A percentile compares a stretch with the other conserved stretches of the same genome.
Conservation (phyloP, 2,113 vertebrate species). For the Onychorhynchus coronatus region DNA sequence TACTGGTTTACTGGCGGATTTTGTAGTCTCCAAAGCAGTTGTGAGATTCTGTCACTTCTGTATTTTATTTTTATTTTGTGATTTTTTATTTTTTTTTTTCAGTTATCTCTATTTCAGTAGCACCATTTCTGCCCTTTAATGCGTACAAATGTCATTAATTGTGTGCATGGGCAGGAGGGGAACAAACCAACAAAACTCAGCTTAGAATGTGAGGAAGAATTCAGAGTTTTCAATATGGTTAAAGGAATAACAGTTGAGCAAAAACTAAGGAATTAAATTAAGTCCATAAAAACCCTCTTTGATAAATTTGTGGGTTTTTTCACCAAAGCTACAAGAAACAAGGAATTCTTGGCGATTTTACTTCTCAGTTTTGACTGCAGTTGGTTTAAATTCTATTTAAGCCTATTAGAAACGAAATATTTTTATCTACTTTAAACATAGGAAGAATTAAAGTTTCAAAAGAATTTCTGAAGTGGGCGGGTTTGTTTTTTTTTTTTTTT, state of each 20-base stretch:
- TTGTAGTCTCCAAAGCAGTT: neutral
- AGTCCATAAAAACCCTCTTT: neutral
- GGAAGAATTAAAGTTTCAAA: neutral
- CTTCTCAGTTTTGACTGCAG: neutral
- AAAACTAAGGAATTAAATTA: neutral
- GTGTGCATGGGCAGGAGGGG: neutral
- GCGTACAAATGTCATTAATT: neutral
- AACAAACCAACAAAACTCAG: neutral
- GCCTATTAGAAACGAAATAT: neutral
- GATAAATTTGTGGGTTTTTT: neutral
- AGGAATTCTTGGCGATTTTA: neutral
- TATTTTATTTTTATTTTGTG: neutral
- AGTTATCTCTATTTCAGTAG: neutral
- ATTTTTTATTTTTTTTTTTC: neutral
- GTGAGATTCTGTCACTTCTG: neutral
- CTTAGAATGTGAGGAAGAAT: neutral
- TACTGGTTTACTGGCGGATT: neutral
- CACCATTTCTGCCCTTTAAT: neutral
- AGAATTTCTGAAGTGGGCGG: neutral
- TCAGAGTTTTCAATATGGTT: neutral
- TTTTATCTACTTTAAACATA: neutral
- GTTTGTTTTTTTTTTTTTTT: neutral
- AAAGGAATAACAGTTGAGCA: neutral
- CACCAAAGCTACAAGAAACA: neutral
- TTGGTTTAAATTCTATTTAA: neutral